Evolutionary conservation across 2,888 invertebrate species (phyloP).

Genomic region (Neoscelio sp.): DNA sequence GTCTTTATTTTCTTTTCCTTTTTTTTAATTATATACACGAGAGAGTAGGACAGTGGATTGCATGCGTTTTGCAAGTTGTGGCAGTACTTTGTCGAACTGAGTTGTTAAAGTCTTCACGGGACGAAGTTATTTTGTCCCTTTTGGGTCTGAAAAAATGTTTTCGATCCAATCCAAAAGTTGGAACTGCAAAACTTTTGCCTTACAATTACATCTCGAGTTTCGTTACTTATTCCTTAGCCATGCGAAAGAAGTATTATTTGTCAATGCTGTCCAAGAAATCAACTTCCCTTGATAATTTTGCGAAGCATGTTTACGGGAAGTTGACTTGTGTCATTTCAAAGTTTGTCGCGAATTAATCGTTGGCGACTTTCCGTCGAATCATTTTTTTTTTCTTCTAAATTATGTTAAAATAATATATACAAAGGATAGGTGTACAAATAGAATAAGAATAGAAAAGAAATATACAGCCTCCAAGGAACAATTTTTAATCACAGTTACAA

Average conservation of each 20-base stretch:
- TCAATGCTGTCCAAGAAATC: no score
- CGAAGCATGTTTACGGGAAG: no score
- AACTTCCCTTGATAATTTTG: no score
- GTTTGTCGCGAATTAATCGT: no score
- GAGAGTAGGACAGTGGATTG: conserved; percentile 33
- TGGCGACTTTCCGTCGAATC: neutral
- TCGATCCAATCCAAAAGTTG: no score
- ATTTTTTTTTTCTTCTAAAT: conserved; percentile 26
- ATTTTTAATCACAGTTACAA: conserved; percentile 60
- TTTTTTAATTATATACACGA: conserved; percentile 45
- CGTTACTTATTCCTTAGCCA: neutral
- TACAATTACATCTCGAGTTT: conserved; percentile 1
- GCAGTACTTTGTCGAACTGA: conserved; percentile 42
- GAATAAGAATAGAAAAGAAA: conserved; percentile 56
- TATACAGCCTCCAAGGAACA: conserved; percentile 60
- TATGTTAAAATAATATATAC: conserved; percentile 40
- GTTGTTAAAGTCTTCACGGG: neutral
- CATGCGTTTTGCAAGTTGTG: conserved; percentile 43
- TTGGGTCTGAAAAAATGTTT: no score
- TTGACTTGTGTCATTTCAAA: no score
- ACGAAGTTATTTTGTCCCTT: no score
- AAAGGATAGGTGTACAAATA: conserved; percentile 40
- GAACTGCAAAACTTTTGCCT: no score
- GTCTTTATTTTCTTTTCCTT: conserved; percentile 5
- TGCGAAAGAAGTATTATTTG: conserved; percentile 11